Evolutionary conservation across 2,888 invertebrate species (phyloP), one percentile per base, ranked within the genome.

Genomic region (Cheilosia impressa): DNA sequence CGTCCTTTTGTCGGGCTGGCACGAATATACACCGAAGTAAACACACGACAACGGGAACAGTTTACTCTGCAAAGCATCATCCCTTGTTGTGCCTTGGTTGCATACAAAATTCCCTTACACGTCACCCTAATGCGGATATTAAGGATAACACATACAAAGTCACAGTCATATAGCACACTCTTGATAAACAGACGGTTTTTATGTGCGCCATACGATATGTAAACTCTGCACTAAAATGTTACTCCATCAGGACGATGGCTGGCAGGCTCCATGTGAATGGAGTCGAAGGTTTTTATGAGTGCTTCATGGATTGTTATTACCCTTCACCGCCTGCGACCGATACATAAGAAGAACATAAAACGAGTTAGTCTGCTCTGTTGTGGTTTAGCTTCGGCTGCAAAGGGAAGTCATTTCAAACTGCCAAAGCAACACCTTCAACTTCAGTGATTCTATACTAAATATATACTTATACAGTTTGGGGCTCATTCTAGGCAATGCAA

Each of bases 401-500:
- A 62, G 50, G 50, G 52, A 52, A 66, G 57, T 65, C 66, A 50
- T 60, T 81, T 60, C 58, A 62, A 85, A 85, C 81, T 85, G 68
- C 72, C 81, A 85, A 85, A 85, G 81, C 85, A 85, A 81, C 85
- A 85, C 85, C 85, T 85, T 85, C 71, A 81, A 72, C 76, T 68
- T 77, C 66, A 76, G 55, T 77, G 76, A 63, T 65, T 72, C 47
- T 45, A 4, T 38, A 38, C 9, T 31, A n/a, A n/a, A n/a, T n/a
- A 31, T 31, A 31, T 9, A 9, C 31, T 31, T 9, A 9, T 38
- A 38, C 13, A 72, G 55, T 52, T 76, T 53, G 31, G 47, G 69
- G 57, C 68, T 75, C 57, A 75, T 63, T 69, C 63, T 76, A 38
- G 55, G 34, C 65, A 22, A 41, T 60, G 76, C 53, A 58, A 58